Conservation (phyloP, 2,888 invertebrate species). For the Trissonchulus sp. region DNA sequence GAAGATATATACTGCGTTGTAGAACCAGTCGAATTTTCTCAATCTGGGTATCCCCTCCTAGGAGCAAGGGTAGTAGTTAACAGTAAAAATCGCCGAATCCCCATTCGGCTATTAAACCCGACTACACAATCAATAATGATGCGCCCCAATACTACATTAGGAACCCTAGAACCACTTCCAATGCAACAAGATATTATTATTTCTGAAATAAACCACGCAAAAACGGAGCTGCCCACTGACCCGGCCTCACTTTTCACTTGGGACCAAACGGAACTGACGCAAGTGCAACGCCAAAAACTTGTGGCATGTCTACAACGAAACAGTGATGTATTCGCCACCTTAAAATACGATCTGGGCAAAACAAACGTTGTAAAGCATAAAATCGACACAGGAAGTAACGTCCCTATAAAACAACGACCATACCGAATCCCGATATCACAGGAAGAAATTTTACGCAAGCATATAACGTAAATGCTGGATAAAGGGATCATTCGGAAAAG, state of each 20-base stretch:
- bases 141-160: too few relatives aligned
- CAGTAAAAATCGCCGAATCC: too few relatives aligned
- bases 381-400: not conserved
- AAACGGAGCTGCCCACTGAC: too few relatives aligned
- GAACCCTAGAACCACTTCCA: too few relatives aligned
- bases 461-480: not conserved
- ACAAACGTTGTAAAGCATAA: not conserved
- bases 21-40: not conserved
- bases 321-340: not conserved
- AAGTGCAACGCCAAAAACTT: not conserved
- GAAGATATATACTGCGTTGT: not conserved
- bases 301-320: not conserved
- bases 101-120: too few relatives aligned
- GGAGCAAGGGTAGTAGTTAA: not conserved
- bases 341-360: not conserved
- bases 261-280: not conserved
- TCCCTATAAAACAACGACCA: not conserved
- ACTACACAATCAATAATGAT: too few relatives aligned
- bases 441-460: not conserved
- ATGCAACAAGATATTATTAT: too few relatives aligned
- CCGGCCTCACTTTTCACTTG: too few relatives aligned
- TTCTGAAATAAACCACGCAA: too few relatives aligned
- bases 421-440: not conserved
- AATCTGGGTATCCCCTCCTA: not conserved
- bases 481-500: not conserved